These are phyloP conservation scores for Equus quagga DNA, from an alignment of 2,113 vertebrate genomes.

Conservation along the genomic window DNA sequence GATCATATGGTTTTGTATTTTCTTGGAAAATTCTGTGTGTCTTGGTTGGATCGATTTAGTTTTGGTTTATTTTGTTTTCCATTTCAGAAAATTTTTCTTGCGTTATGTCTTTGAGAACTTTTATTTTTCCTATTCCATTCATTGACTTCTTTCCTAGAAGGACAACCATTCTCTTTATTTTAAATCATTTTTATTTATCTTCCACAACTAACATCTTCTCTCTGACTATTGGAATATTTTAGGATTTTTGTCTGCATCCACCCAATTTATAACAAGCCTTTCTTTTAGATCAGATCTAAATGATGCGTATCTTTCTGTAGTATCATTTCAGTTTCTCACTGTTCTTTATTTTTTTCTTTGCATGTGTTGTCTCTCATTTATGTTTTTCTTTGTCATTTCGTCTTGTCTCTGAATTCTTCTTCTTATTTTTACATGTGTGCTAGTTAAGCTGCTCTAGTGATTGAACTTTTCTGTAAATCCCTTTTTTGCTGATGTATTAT, in stretches of 20 bases:
- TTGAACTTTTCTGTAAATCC: neutral
- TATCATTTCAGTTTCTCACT: neutral
- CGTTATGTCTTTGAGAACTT: constrained; percentile 36
- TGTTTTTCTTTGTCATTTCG: neutral
- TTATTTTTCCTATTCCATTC: neutral
- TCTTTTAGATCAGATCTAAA: neutral
- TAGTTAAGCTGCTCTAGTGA: neutral
- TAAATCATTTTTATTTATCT: neutral
- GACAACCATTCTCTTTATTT: neutral
- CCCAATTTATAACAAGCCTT: neutral
- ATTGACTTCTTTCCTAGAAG: neutral
- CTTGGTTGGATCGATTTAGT: neutral
- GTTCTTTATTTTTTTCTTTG: neutral
- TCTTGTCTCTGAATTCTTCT: neutral
- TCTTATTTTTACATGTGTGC: neutral
- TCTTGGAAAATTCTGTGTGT: neutral
- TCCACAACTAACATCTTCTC: neutral
- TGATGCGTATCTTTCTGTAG: neutral
- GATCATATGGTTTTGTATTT: neutral
- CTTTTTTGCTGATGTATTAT: neutral
- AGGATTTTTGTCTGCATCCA: neutral
- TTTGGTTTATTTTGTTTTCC: neutral
- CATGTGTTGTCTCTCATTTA: neutral
- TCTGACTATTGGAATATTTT: neutral
- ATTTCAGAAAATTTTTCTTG: constrained; percentile 38